A percentile compares a stretch with the other conserved stretches of the same genome.
These are phyloP conservation scores for Tenthredo notha DNA, from an alignment of 2,888 invertebrate species.

Conservation along the genomic window DNA sequence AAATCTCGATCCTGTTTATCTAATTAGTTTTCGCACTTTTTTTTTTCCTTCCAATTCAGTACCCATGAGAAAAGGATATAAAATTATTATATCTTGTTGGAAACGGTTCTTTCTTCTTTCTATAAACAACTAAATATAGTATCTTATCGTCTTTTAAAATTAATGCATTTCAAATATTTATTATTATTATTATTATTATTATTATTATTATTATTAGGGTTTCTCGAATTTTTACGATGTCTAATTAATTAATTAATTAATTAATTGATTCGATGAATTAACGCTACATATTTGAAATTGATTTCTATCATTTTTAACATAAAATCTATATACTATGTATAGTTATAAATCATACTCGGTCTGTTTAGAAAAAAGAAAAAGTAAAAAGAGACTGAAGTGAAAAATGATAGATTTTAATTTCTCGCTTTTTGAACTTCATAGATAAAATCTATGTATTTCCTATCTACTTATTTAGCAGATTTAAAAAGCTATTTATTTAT, in stretches of 20 bases:
- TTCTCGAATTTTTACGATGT: neutral
- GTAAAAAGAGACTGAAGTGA: neutral
- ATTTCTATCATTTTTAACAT: neutral
- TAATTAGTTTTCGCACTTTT: neutral
- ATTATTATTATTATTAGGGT: neutral
- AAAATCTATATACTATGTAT: neutral
- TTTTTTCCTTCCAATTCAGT: no score
- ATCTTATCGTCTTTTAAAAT: neutral
- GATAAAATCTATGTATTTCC: no score
- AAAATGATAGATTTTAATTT: no score
- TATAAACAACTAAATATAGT: neutral
- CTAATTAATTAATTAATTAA: neutral
- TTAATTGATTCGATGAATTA: neutral
- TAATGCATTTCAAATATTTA: slow-evolving; percentile 9
- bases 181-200: neutral
- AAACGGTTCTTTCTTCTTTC: slow-evolving; percentile 30
- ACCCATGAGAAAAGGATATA: slow-evolving; percentile 23
- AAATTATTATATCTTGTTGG: neutral
- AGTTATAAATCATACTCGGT: neutral
- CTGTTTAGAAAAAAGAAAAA: neutral
- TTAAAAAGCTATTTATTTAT: neutral
- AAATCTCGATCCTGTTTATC: neutral
- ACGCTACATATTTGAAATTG: neutral
- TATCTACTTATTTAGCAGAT: neutral
- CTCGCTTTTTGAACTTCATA: no score